Conservation (phyloP, 2,888 invertebrate genomes). For the Lasioglossum leucozonium region DNA sequence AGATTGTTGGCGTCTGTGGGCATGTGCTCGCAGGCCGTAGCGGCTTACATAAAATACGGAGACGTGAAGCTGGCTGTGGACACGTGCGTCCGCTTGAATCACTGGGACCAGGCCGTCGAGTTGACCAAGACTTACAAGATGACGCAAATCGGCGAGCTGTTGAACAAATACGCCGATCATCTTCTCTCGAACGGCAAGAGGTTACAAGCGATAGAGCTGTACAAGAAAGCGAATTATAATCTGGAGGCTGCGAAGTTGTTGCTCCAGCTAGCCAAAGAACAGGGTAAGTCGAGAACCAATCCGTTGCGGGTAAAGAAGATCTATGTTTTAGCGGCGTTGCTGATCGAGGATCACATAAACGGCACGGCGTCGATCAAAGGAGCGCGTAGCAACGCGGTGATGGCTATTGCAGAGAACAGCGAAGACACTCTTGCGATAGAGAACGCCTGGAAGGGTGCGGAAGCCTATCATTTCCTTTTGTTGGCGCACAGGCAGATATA, state of each 20-base stretch:
- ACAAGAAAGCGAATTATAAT: conserved; percentile 92
- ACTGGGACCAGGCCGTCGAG: conserved; percentile 94
- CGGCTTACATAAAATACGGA: no score
- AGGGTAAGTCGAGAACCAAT: conserved; percentile 89
- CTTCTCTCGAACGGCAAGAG: conserved; percentile 90
- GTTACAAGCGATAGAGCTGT: conserved; percentile 93
- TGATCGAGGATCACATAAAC: conserved; percentile 92
- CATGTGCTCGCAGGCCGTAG: no score
- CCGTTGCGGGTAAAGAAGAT: conserved; percentile 95
- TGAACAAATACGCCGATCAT: conserved; percentile 92
- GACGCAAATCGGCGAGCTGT: conserved; percentile 90
- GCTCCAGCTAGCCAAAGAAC: conserved; percentile 91
- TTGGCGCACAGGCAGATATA: conserved; percentile 91
- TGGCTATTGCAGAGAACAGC: conserved; percentile 79
- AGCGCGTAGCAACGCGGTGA: conserved; percentile 77
- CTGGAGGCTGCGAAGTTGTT: conserved; percentile 92
- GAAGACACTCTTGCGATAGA: conserved; percentile 88
- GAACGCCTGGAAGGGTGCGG: conserved; percentile 93
- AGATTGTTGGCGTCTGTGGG: no score
- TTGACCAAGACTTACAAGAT: conserved; percentile 92
- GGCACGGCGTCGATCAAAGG: no score
- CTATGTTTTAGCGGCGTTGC: conserved; percentile 94
- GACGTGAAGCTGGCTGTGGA: no score
- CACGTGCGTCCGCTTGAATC: conserved; percentile 93
- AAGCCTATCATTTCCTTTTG: conserved; percentile 93